Evolutionary conservation across 2,888 invertebrate genomes (phyloP), one percentile per base, ranked within the genome.

Genomic region (Oscheius onirici): DNA sequence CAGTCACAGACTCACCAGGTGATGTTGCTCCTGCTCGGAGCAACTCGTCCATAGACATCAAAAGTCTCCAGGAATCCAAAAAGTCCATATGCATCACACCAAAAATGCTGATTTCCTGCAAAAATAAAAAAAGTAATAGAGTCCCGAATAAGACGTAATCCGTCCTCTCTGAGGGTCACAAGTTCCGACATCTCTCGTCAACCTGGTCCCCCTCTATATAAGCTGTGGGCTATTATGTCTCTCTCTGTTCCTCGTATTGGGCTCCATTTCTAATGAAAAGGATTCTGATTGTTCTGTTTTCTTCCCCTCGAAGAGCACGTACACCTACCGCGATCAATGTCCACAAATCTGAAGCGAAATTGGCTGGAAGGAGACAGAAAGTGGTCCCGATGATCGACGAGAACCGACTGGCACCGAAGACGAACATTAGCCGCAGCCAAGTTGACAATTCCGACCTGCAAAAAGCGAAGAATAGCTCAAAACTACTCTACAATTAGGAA

Each of bases 71-170:
- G 69, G 44, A 79, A 77, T 13, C 74, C 77, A 71, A 76, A 77
- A 2, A 81, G 73, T 11, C 77, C 81, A 51, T 81, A 79, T 22
- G 72, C 79, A 58, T 81, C 81, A 69, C 81, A 81, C 81, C 81
- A 81, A 55, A 79, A 79, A 66, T 81, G 79, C 44, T 44, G 51
- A 70, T 81, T 76, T 51, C 77, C 81, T 80, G 70, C 41, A 79
- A 51, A 15, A n/a, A 49, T 17, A 49, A 49, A 20, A 49, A 22
- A 17, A 22, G 20, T 17, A 49, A 20, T 49, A 20, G 17, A 10
- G 49, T 49, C 49, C 10, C 6, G 20, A 17, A 22, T 17, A 20
- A 17, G 49, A 49, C 17, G 17, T 49, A 20, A 20, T 8, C 20
- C 49, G 49, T 17, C 22, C 49, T 22, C n/a, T n/a, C 49, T 6